Evolutionary conservation across 2,797 vertebrate species (phyloP), one percentile per base, ranked within the genome.

Genomic region (Rousettus madagascariensis): DNA sequence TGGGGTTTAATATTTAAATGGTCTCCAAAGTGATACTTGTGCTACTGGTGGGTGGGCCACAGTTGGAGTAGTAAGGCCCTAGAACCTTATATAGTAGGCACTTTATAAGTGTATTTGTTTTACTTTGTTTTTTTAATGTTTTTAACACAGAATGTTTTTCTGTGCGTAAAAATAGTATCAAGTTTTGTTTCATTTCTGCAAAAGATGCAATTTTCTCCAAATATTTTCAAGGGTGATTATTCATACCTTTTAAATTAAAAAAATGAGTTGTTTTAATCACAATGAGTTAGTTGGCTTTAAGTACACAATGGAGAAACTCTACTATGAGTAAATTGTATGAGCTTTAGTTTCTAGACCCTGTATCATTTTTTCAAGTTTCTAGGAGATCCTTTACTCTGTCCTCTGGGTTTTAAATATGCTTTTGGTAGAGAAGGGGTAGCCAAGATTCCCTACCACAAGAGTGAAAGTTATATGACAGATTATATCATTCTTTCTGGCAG

Each of bases 291-390:
- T 82, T 91, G 49, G 20, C 26, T 74, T 78, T 91, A 49, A 49
- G 12, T 41, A 80, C 49, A 59, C 11, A 71, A 49, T 75, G 11
- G 33, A 59, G 20, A n/a, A 59, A 36, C 20, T 80, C 13, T 86
- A 19, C 43, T 82, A 74, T 80, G 49, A 91, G 43, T 75, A 91
- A 82, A 82, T 79, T 91, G 13, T 46, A 20, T 38, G 36, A 55
- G 1, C 24, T 80, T 94, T 86, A 57, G 22, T 80, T 95, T 63
- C 66, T 91, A 91, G 57, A 91, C 46, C 71, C n/a, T 72, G 13
- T 36, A 16, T 72, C 82, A 66, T 65, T n/a, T 36, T 85, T 57
- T 57, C 22, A 28, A 7, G 57, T 3, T 91, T 66, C 66, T 91
- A 49, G 49, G 38, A 65, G 22, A 26, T 2, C 4, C 82, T 80